phyloP scores from a whole-genome alignment of 2,888 invertebrate species.

The Graphium colonna region DNA sequence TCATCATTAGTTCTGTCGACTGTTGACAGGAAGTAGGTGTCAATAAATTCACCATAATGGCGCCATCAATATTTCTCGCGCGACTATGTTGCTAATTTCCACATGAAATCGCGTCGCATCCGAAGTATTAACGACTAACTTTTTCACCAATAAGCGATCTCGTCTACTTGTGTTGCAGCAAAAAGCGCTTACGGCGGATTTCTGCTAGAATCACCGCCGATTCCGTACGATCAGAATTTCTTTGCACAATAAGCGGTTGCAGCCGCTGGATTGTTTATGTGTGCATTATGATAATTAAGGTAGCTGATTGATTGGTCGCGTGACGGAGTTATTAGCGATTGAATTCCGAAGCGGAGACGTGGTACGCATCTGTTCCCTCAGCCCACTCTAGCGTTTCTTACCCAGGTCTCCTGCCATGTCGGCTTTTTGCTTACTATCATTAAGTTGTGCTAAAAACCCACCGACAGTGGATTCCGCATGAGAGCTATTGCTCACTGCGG shows the following conservation, averaged over 20 bases:
- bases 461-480: background rate
- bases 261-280: slow-evolving; percentile 16
- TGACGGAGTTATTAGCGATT: slow-evolving; percentile 25
- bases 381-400: slow-evolving; percentile 15
- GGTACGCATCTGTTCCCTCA: slow-evolving; percentile 9
- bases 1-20: background rate
- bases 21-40: background rate
- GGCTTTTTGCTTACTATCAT: slow-evolving; percentile 2
- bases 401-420: background rate
- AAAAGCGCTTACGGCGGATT: slow-evolving; percentile 18
- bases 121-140: slow-evolving; percentile 7
- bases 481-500: background rate
- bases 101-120: slow-evolving; percentile 8
- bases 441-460: slow-evolving; percentile 9
- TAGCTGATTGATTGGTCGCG: slow-evolving; percentile 19
- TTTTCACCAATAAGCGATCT: slow-evolving; percentile 16
- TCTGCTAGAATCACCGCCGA: slow-evolving; percentile 11
- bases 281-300: slow-evolving; percentile 13
- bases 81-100: slow-evolving; percentile 15
- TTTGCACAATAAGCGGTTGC: slow-evolving; percentile 16
- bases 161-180: slow-evolving; percentile 1
- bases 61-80: slow-evolving; percentile 9
- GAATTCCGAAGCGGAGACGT: slow-evolving; percentile 20
- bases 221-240: slow-evolving; percentile 14
- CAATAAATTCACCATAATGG: slow-evolving; percentile 5